phyloP scores from a whole-genome alignment of 2,113 vertebrate genomes.

The Nycticebus coucang region DNA sequence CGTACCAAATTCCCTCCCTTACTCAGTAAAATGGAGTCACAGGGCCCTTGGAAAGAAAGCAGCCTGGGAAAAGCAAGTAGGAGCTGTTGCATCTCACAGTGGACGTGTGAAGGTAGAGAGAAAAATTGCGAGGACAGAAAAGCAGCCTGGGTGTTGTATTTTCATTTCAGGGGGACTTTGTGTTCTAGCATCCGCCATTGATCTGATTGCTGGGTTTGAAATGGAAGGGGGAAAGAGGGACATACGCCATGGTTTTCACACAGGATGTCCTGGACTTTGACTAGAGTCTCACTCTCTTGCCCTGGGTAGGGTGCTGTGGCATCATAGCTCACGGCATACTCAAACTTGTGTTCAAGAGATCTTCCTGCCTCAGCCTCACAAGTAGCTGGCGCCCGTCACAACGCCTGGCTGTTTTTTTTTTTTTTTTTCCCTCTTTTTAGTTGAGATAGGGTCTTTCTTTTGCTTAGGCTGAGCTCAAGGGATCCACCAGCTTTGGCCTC shows the following conservation, averaged over 20 bases:
- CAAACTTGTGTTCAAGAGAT: too few relatives aligned
- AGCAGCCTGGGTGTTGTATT: not conserved
- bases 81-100: rapidly evolving
- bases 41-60: not conserved
- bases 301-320: too few relatives aligned
- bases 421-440: too few relatives aligned
- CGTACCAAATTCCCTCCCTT: not conserved
- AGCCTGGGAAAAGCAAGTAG: not conserved
- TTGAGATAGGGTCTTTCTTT: too few relatives aligned
- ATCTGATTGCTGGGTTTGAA: not conserved
- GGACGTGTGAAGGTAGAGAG: not conserved
- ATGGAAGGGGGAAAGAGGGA: not conserved
- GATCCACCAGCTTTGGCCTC: too few relatives aligned
- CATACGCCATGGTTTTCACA: rapidly evolving
- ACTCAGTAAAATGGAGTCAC: not conserved
- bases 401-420: too few relatives aligned
- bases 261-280: not conserved
- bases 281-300: too few relatives aligned
- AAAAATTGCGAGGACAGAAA: not conserved
- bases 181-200: not conserved
- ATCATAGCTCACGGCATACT: too few relatives aligned
- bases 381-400: too few relatives aligned
- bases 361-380: too few relatives aligned
- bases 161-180: rapidly evolving
- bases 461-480: too few relatives aligned